Evolutionary conservation across 2,888 invertebrate genomes (phyloP).

Genomic region (Thecocarcelia acutangulata): DNA sequence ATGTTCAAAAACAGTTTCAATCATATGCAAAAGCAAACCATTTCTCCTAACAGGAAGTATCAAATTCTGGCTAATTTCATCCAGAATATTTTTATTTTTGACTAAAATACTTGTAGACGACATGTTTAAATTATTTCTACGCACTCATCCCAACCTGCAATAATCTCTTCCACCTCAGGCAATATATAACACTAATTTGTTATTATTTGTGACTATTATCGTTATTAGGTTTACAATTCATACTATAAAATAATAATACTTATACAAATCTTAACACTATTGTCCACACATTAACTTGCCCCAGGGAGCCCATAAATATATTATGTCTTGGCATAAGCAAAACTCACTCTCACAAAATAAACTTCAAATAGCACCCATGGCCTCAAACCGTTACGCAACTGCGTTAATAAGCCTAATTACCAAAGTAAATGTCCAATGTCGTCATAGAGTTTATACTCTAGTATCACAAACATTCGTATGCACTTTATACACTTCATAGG

Average conservation of each 20-base stretch:
- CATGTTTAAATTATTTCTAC: neutral
- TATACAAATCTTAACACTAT: slow-evolving; percentile 62
- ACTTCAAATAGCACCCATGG: slow-evolving; percentile 16
- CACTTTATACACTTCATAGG: neutral
- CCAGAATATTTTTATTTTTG: too few species aligned
- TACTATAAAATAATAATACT: slow-evolving; percentile 32
- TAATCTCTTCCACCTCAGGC: slow-evolving; percentile 16
- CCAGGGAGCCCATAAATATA: slow-evolving; percentile 33
- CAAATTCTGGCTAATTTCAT: too few species aligned
- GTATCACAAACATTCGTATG: neutral
- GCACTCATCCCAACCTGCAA: neutral
- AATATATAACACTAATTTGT: slow-evolving; percentile 33
- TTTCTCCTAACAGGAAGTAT: too few species aligned
- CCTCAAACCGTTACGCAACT: slow-evolving; percentile 8
- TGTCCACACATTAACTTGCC: slow-evolving; percentile 59
- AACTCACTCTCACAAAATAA: slow-evolving; percentile 22
- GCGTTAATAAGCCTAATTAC: slow-evolving; percentile 69
- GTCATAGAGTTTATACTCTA: slow-evolving; percentile 36
- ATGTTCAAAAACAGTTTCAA: too few species aligned
- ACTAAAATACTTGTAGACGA: too few species aligned
- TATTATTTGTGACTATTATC: slow-evolving; percentile 44
- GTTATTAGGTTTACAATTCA: slow-evolving; percentile 31
- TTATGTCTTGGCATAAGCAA: slow-evolving; percentile 41
- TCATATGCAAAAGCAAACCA: too few species aligned
- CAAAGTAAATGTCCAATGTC: slow-evolving; percentile 64